Evolutionary conservation across 2,888 invertebrate genomes (phyloP).

Genomic region (Drosophila borborema): DNA sequence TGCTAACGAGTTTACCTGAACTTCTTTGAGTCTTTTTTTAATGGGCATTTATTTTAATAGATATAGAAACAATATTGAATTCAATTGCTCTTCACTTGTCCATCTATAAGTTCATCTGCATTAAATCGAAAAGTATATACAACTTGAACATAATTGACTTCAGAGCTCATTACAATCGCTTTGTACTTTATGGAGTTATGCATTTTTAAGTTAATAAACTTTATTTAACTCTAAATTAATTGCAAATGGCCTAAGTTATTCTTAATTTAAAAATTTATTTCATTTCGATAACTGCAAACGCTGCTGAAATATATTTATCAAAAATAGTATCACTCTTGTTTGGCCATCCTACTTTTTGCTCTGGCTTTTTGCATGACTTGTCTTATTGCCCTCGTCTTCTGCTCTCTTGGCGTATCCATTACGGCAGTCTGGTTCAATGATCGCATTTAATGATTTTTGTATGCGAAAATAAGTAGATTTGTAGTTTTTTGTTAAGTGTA

Average conservation of each 20-base stretch:
- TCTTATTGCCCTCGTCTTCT: conserved; percentile 1
- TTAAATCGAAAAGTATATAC: too few species aligned
- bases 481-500: conserved; percentile 52
- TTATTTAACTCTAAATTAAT: background rate
- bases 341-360: background rate
- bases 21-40: background rate
- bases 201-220: too few species aligned
- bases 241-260: background rate
- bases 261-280: background rate
- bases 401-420: conserved; percentile 43
- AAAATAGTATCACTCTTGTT: background rate
- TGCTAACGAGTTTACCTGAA: background rate
- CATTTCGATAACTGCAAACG: background rate
- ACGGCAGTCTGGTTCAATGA: conserved; percentile 69
- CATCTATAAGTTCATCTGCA: too few species aligned
- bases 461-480: conserved; percentile 80
- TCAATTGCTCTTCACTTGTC: background rate
- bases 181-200: too few species aligned
- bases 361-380: conserved; percentile 6
- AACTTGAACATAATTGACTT: background rate
- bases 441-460: conserved; percentile 80
- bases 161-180: too few species aligned
- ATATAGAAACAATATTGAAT: background rate
- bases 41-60: too few species aligned
- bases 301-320: background rate